phyloP scores from a whole-genome alignment of 2,888 invertebrate genomes.

The Altica lythri region DNA sequence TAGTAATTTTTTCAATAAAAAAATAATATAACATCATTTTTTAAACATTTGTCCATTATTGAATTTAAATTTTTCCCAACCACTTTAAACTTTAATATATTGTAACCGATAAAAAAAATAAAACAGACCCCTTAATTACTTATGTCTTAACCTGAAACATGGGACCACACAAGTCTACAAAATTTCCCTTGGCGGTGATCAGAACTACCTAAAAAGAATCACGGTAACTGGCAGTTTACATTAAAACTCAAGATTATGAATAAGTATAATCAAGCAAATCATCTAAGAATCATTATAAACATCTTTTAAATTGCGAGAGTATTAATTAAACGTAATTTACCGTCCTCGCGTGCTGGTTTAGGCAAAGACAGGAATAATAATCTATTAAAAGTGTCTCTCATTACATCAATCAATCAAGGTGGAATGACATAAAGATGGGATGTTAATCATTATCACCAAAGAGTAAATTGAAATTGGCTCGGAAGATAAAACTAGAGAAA shows the following conservation, averaged over 20 bases:
- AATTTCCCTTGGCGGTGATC: slow-evolving; percentile 1
- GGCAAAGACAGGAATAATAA: background rate
- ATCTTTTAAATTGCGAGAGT: slow-evolving; percentile 1
- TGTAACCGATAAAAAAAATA: background rate
- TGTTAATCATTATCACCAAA: too few species aligned
- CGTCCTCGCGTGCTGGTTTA: background rate
- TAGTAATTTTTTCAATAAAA: too few species aligned
- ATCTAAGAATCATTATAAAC: slow-evolving; percentile 3
- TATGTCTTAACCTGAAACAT: background rate
- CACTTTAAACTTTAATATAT: too few species aligned
- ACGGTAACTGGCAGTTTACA: background rate
- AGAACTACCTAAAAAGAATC: background rate
- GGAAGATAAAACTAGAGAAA: too few species aligned
- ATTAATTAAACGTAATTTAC: slow-evolving; percentile 5
- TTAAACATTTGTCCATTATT: too few species aligned
- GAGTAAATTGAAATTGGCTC: too few species aligned
- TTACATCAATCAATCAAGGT: background rate
- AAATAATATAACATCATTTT: too few species aligned
- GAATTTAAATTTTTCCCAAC: too few species aligned
- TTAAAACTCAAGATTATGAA: background rate
- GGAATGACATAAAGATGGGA: background rate
- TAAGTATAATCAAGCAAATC: slow-evolving; percentile 5
- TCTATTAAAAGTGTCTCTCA: background rate
- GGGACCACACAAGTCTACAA: slow-evolving; percentile 7
- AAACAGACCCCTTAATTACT: background rate